Evolutionary conservation across 1,140 invertebrate genomes (phyloP), one percentile per base, ranked within the genome.

Genomic region (Lepidurus apus): DNA sequence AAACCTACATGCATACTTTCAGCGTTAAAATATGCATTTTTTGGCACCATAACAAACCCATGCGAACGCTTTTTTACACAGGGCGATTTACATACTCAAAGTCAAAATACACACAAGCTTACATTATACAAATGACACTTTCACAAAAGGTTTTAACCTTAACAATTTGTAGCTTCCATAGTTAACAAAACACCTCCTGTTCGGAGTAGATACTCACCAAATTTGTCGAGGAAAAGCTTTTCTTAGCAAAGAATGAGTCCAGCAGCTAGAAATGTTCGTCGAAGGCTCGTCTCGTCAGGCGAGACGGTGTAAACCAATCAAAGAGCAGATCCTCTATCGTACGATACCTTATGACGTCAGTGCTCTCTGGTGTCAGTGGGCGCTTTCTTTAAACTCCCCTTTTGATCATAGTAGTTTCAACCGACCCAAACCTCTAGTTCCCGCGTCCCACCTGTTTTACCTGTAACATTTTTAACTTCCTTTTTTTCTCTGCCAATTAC

Each of bases 281-380:
- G 53, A 65, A 65, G 53, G 53, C 53, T 65, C 53, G 53, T 65
- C 21, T 65, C 21, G n/a, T 65, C 53, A 17, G 53, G 53, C 53
- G 53, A 65, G 53, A 65, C 8, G n/a, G 53, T 65, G 53, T 65
- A 13, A 8, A 65, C 53, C 53, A 65, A 65, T 65, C 53, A 65
- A 21, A 13, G 53, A 13, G 13, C 53, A 21, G 53, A 13, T 65
- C 8, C 7, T 0, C 53, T 65, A 65, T 65, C 53, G 53, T 65
- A 65, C 53, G 53, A 65, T 65, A 21, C 53, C 53, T 65, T 65
- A 65, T 65, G 53, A 65, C 53, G 53, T 65, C 53, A 21, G 53
- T 21, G 53, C 53, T 65, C 53, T 65, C 53, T 65, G 53, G 53
- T 65, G 53, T 65, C 53, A 21, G 9, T 65, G 21, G 53, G 53